Percentiles rank a stretch among this genome's conserved stretches.
These are phyloP conservation scores for Podilymbus podiceps DNA, from an alignment of 2,113 vertebrate genomes.

Conservation along the genomic window DNA sequence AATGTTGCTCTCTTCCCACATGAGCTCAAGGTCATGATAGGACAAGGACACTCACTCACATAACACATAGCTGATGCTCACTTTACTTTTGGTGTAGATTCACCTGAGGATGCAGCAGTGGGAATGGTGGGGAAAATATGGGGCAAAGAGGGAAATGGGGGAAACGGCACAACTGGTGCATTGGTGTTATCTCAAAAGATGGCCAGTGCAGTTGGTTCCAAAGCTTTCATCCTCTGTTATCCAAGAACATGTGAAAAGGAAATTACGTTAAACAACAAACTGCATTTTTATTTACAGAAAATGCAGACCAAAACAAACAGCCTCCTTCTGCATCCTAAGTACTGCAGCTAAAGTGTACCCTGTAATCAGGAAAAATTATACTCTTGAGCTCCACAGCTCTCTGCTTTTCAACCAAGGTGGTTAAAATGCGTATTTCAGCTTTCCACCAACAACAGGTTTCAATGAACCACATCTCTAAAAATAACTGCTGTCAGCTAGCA, in stretches of 20 bases:
- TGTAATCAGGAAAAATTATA: slow-evolving; percentile 67
- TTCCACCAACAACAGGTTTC: slow-evolving; percentile 63
- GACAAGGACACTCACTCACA: neutral
- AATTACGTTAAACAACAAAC: slow-evolving; percentile 13
- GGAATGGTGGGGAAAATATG: neutral
- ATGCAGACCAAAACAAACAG: slow-evolving; percentile 32
- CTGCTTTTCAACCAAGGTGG: slow-evolving; percentile 52
- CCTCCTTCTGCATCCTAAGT: neutral
- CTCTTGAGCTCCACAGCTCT: slow-evolving; percentile 26
- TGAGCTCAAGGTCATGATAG: neutral
- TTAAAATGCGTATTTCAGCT: slow-evolving; percentile 50
- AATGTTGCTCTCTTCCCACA: neutral
- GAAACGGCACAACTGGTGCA: neutral
- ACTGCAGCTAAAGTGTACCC: neutral
- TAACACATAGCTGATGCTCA: neutral
- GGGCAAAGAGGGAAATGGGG: neutral
- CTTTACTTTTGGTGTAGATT: neutral
- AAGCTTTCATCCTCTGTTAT: neutral
- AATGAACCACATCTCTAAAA: slow-evolving; percentile 58
- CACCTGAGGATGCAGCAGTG: neutral
- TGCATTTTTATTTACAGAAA: slow-evolving; percentile 54
- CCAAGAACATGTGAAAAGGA: neutral
- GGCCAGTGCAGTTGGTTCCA: neutral
- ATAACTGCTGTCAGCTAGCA: slow-evolving; percentile 59
- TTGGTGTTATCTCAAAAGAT: neutral